Base-by-base conservation (phyloP, 2,797 vertebrate species). In the Buceros bicornis region DNA sequence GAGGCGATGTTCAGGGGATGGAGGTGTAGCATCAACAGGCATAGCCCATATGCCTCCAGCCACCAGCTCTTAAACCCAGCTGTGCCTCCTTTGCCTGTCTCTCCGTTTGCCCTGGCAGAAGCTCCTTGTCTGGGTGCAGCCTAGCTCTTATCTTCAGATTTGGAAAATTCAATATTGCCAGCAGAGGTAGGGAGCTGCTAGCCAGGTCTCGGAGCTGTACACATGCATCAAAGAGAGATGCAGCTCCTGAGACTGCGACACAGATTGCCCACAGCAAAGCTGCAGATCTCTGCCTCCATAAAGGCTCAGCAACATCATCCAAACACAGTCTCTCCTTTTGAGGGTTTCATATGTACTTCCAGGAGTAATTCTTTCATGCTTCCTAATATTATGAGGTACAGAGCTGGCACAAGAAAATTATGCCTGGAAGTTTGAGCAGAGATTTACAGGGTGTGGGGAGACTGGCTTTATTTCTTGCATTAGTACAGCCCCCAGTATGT, bases 191-290 rank as follows among this genome's bases (percentile, higher is more conserved):
- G 31, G 53, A 57, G 45, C 43, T 82, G n/a, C 37, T 31, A 62
- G 13, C 42, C 70, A 67, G 29, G 24, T 20, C 66, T n/a, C 8
- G 13, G 66, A 82, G 73, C 57, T 25, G 20, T 11, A 43, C 50
- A 25, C 8, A 7, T 0, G 0, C 21, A 74, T 62, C 28, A 47
- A 11, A 0, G 5, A 53, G 73, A 5, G 5, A 20, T 69, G 62
- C 26, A 19, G 58, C 33, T 1, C 21, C 81, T 40, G 20, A 53
- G 35, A 42, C 71, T 70, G 14, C 7, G 24, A 48, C 53, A 28
- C 22, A 29, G 48, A 9, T 11, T 86, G 26, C 21, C 22, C 61
- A 2, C 0, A 40, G 77, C 18, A 81, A 33, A 4, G 5, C 22
- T 16, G 9, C 47, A 65, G 37, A 51, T 2, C 24, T 56, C 19